Conservation (phyloP, 1,140 invertebrate genomes). For the Drosophila baimaii region DNA sequence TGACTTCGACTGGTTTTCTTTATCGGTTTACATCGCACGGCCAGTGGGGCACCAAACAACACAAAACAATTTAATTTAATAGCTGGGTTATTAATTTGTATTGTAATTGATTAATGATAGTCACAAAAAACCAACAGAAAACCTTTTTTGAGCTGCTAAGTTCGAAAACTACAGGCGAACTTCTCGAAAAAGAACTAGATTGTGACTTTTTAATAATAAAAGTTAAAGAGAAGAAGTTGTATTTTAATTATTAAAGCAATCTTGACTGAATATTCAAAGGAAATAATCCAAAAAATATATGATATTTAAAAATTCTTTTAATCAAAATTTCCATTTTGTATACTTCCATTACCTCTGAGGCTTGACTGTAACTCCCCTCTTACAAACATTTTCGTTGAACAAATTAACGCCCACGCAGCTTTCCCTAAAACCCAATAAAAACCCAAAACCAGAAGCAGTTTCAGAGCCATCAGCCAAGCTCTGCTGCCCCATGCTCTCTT, state of each 20-base stretch:
- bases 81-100: slow-evolving; percentile 35
- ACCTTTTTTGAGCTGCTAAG: slow-evolving; percentile 14
- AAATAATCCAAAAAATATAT: too few species aligned
- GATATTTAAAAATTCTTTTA: background rate
- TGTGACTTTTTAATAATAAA: too few species aligned
- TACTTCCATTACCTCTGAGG: too few species aligned
- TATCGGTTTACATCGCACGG: slow-evolving; percentile 32
- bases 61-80: slow-evolving; percentile 43
- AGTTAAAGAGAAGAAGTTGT: background rate
- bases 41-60: slow-evolving; percentile 26
- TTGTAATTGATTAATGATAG: slow-evolving; percentile 44
- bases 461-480: slow-evolving; percentile 16
- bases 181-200: background rate
- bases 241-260: background rate
- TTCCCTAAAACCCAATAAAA: slow-evolving; percentile 30
- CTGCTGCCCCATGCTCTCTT: slow-evolving; percentile 9
- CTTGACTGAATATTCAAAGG: too few species aligned
- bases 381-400: slow-evolving; percentile 14
- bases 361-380: slow-evolving; percentile 4
- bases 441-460: slow-evolving; percentile 9
- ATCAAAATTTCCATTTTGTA: too few species aligned
- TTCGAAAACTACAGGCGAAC: background rate
- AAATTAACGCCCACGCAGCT: slow-evolving; percentile 46
- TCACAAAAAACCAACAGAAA: slow-evolving; percentile 4
- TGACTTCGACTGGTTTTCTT: slow-evolving; percentile 35